Conservation (phyloP, 2,113 vertebrate genomes). For the Neolamprologus falcicula region DNA sequence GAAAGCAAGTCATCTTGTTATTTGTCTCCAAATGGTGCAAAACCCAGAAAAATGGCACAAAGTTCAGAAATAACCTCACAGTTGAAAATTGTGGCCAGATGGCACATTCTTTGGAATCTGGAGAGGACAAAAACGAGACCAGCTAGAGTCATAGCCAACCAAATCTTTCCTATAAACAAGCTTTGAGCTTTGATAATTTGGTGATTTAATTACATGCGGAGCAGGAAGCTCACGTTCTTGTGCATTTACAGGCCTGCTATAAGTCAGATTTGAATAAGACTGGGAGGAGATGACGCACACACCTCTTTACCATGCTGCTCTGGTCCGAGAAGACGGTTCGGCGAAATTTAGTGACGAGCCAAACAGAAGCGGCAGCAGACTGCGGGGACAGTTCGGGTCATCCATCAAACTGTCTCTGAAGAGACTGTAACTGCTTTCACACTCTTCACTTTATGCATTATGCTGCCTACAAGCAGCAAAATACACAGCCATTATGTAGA, state of each 20-base stretch:
- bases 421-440: neutral
- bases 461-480: neutral
- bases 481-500: neutral
- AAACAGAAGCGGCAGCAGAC: slow-evolving; percentile 9
- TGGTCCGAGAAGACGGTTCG: neutral
- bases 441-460: neutral
- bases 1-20: neutral
- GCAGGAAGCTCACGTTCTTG: neutral
- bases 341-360: neutral
- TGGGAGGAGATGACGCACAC: neutral
- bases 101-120: neutral
- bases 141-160: neutral
- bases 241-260: neutral
- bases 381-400: slow-evolving; percentile 20
- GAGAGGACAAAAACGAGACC: neutral
- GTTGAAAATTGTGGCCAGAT: neutral
- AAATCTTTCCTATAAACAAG: neutral
- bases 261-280: neutral
- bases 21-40: slow-evolving; percentile 11
- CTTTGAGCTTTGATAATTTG: neutral
- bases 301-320: neutral
- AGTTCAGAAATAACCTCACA: neutral
- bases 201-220: neutral
- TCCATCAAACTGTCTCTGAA: slow-evolving; percentile 10
- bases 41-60: neutral